These are phyloP conservation scores for Felis catus DNA, from an alignment of 2,113 vertebrate species.

Conservation along the genomic window F.catus_Fca126_mat1.0 CM031423.1:78977501-78978000, in stretches of 20 bases:
- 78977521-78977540: background rate
- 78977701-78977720: background rate
- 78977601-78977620: background rate
- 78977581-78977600: background rate
- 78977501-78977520: background rate
- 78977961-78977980: background rate
- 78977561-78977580: background rate
- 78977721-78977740: background rate
- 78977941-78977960: background rate
- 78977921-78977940: background rate
- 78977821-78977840: background rate
- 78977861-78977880: background rate
- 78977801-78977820: background rate
- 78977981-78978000: background rate
- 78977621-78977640: background rate
- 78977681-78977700: background rate
- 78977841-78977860: background rate
- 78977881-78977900: background rate
- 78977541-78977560: background rate
- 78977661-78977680: background rate
- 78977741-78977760: background rate
- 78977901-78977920: background rate
- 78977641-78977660: background rate
- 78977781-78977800: fast-evolving
- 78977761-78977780: no score